Base-by-base conservation (phyloP, 92 coral and sea anemone species). In the Palythoa caribaeorum region DNA sequence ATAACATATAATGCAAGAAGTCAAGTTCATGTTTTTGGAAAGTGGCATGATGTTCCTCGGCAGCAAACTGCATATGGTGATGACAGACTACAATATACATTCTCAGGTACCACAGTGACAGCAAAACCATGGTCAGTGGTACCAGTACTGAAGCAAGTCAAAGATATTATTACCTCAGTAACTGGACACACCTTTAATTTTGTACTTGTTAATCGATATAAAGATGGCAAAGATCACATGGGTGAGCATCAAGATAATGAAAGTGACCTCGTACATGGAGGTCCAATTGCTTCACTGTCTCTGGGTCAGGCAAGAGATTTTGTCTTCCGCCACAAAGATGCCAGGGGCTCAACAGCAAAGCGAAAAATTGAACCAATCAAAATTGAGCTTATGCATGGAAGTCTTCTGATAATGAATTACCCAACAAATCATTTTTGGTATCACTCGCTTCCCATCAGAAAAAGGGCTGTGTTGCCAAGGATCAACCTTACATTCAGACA, bases 231-330 rank as follows among this genome's bases (percentile, higher is more conserved):
- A 72, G 98, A 94, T 87, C 96, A 94, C 73, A 94, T 94, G 68
- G 98, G 98, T 15, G 98, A 94, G 47, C 98, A 94, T 80, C 88
- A 94, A 75, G 98, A 94, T 83, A 96, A 94, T 28, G 98, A 94
- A 20, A 73, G 75, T 57, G 96, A 93, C 69, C 92, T 94, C 48
- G 91, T 91, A n/a, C 59, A 55, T 19, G 80, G 76, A 53, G 92
- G 94, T 71, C 89, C 94, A 17, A 94, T 94, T 52, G 98, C 98
- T 17, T 94, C 98, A 2, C 38, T 93, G 19, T 94, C 98, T 36
- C 76, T 94, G 19, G 98, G 98, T 17, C 94, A 94, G 60, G 90
- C 89, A 5, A 93, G 98, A 66, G 98, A 94, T 84, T 94, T 94
- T 91, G 89, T 94, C 17, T 94, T 94, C 78, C 91, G 96, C 1